Percentiles rank a stretch among this genome's conserved stretches.
Evolutionary conservation across 2,888 invertebrate species (phyloP).

Genomic region (Proisotoma minuta): DNA sequence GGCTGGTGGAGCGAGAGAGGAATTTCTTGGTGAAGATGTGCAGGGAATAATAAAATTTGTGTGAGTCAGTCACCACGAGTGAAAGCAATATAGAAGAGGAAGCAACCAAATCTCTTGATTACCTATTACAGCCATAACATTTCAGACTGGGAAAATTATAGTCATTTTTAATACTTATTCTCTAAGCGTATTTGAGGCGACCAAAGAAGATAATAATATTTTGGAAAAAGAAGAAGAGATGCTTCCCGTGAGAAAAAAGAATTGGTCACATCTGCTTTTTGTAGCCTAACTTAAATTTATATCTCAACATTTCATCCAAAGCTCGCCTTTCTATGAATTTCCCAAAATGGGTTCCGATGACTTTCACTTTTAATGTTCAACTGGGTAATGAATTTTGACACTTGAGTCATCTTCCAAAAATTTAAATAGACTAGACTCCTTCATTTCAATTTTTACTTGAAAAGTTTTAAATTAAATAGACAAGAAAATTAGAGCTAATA

Average conservation of each 20-base stretch:
- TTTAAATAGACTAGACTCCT: no score
- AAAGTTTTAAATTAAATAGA: no score
- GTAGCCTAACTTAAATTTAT: constrained; percentile 3
- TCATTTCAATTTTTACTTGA: no score
- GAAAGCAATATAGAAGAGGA: no score
- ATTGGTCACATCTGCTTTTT: constrained; percentile 8
- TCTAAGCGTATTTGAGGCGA: no score
- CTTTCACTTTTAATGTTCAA: neutral
- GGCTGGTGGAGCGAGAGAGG: neutral
- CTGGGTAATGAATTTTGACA: constrained; percentile 14
- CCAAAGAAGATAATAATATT: neutral
- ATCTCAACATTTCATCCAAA: neutral
- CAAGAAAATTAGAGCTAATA: no score
- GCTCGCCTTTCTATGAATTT: neutral
- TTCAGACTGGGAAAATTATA: no score
- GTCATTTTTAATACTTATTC: no score
- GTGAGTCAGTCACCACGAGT: no score
- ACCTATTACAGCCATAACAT: neutral
- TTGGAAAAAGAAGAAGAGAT: neutral
- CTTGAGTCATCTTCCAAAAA: constrained; percentile 8
- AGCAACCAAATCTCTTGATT: neutral
- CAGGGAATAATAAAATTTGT: neutral
- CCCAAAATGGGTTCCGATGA: neutral
- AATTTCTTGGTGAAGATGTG: neutral
- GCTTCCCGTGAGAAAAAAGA: neutral